Base-by-base conservation (phyloP, 2,797 vertebrate species). In the Hydrolagus colliei region DNA sequence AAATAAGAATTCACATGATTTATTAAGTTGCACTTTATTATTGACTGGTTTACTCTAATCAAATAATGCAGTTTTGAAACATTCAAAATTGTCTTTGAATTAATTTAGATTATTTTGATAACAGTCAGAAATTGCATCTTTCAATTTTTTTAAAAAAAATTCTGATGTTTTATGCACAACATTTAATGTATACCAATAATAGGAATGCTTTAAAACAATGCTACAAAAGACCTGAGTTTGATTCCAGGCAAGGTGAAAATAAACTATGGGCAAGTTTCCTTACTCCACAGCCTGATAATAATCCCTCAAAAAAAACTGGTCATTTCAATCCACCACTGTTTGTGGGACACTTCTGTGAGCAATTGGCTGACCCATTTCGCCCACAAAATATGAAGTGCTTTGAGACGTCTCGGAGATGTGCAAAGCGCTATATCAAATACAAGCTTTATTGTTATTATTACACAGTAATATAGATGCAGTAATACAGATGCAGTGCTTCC, bases 11-110 rank as follows among this genome's bases (percentile, higher is more conserved):
- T 92, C 92, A 93, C 91, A 95, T 97, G 94, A 96, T 96, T 96
- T 97, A 96, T 97, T 97, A 96, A 97, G 95, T 96, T 96, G 93
- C 93, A 94, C 93, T 95, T 95, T 96, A 95, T 95, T 95, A 95
- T 94, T 92, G 92, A 94, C 94, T 95, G 93, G 94, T 93, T 93
- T 94, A 91, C 91, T 91, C 93, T 92, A 91, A 87, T 94, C 91
- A 91, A 89, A 88, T 93, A 95, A 93, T 93, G 22, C 62, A 41
- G 18, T 84, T 84, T 84, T 71, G 14, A 71, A 84, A 76, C 74
- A 76, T 59, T 76, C 16, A 52, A 67, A 84, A 35, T 12, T 35
- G 27, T 84, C 35, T 82, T 8, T 12, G 12, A 73, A 27, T 71
- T 71, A 84, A 71, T 84, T 84, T 71, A 18, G 65, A 27, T 68